Conservation (phyloP, 2,888 invertebrate species). For the Invenusta paracnida region DNA sequence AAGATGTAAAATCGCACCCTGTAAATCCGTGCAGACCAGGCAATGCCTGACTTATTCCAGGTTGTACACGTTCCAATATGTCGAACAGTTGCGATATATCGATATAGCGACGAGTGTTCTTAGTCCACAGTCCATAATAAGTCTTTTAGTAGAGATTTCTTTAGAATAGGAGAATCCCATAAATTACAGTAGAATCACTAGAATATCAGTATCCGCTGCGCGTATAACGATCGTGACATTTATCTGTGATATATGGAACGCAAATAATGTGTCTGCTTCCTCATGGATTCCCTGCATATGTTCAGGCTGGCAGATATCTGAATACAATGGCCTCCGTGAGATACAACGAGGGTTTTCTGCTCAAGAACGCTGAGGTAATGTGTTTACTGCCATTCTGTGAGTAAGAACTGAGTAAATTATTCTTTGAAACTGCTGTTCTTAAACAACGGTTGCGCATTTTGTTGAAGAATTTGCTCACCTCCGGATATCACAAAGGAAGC, state of each 20-base stretch:
- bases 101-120: background rate
- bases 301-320: background rate
- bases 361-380: slow-evolving; percentile 36
- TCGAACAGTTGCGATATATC: background rate
- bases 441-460: slow-evolving; percentile 12
- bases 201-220: slow-evolving; percentile 43
- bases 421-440: slow-evolving; percentile 41
- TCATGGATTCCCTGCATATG: slow-evolving; percentile 40
- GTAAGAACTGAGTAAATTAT: slow-evolving; percentile 34
- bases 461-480: slow-evolving; percentile 34
- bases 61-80: background rate
- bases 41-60: background rate
- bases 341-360: slow-evolving; percentile 31
- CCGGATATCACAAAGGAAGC: slow-evolving; percentile 34
- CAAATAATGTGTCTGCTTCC: slow-evolving; percentile 16
- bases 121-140: background rate
- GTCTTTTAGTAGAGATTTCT: background rate
- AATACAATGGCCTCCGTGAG: slow-evolving; percentile 37
- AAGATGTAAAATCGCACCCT: background rate
- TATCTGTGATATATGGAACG: slow-evolving; percentile 37
- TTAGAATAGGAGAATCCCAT: background rate
- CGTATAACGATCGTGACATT: slow-evolving; percentile 34
- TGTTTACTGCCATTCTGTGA: slow-evolving; percentile 36
- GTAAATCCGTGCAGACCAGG: background rate
- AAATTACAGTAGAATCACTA: background rate